Conservation (phyloP, 2,888 invertebrate genomes). For the Hemicrepidius hirtus region DNA sequence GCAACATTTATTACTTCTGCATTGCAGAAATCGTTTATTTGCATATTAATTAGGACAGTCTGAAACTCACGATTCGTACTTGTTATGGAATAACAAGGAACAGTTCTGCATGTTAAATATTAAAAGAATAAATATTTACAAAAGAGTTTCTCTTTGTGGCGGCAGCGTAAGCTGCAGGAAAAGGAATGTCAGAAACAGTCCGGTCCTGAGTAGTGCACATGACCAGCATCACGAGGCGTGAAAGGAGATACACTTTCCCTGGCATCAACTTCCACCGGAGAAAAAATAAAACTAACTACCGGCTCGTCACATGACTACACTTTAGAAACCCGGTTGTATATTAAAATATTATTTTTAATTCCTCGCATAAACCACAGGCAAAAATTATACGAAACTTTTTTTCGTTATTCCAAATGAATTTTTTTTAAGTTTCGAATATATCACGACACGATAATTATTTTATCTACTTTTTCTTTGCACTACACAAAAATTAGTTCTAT, state of each 20-base stretch:
- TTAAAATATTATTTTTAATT: background rate
- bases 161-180: background rate
- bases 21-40: constrained; percentile 9
- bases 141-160: constrained; percentile 22
- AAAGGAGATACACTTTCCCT: constrained; percentile 49
- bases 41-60: constrained; percentile 11
- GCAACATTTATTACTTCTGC: background rate
- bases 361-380: constrained; percentile 11
- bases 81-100: constrained; percentile 16
- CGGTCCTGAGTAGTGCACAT: constrained; percentile 36
- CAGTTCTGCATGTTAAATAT: constrained; percentile 1
- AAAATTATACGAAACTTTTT: constrained; percentile 11
- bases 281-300: constrained; percentile 41
- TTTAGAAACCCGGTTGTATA: constrained; percentile 30
- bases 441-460: too few relatives aligned
- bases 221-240: constrained; percentile 44
- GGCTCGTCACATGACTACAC: constrained; percentile 33
- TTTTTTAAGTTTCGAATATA: too few relatives aligned
- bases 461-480: too few relatives aligned
- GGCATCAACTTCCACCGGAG: constrained; percentile 33
- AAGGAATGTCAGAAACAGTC: constrained; percentile 22
- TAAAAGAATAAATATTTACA: constrained; percentile 34
- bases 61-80: constrained; percentile 11
- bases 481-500: too few relatives aligned
- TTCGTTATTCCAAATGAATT: too few relatives aligned